A percentile compares a stretch with the other conserved stretches of the same genome.
These are phyloP conservation scores for Hyposoter didymator DNA, from an alignment of 2,888 invertebrate genomes.

Conservation along the genomic window DNA sequence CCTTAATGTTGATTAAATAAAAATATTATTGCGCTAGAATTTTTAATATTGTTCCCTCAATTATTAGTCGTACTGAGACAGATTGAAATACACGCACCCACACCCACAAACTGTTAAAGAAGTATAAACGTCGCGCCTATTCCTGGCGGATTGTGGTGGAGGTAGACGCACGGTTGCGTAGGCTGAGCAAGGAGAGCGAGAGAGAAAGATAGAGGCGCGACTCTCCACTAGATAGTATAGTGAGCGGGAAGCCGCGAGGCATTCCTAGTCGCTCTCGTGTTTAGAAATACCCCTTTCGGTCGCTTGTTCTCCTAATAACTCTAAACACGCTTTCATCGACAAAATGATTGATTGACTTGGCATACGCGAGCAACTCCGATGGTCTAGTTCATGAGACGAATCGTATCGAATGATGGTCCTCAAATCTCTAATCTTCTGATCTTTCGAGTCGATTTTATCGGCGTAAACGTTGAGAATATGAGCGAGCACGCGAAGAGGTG, in stretches of 20 bases:
- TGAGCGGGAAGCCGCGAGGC: slow-evolving; percentile 24
- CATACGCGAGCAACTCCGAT: slow-evolving; percentile 49
- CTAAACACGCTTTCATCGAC: slow-evolving; percentile 73
- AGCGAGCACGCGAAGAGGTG: neutral
- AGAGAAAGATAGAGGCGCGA: slow-evolving; percentile 11
- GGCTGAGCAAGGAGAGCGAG: slow-evolving; percentile 11
- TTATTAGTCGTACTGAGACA: neutral
- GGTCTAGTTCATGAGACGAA: slow-evolving; percentile 40
- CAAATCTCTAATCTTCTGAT: neutral
- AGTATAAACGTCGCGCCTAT: slow-evolving; percentile 3
- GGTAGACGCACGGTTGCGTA: slow-evolving; percentile 26
- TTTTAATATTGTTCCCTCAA: neutral
- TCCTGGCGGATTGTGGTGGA: neutral
- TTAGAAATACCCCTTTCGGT: slow-evolving; percentile 64
- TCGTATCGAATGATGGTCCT: neutral
- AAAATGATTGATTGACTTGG: slow-evolving; percentile 74
- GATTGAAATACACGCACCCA: neutral
- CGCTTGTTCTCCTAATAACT: slow-evolving; percentile 72
- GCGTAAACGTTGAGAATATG: neutral
- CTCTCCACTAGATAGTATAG: neutral
- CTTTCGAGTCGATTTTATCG: neutral
- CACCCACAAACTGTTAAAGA: neutral
- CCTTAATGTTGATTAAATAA: too few relatives aligned
- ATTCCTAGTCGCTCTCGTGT: slow-evolving; percentile 66
- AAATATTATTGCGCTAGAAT: neutral